These are phyloP conservation scores for Heliothis peltigera DNA, from an alignment of 2,888 invertebrate species.

Conservation along the genomic window DNA sequence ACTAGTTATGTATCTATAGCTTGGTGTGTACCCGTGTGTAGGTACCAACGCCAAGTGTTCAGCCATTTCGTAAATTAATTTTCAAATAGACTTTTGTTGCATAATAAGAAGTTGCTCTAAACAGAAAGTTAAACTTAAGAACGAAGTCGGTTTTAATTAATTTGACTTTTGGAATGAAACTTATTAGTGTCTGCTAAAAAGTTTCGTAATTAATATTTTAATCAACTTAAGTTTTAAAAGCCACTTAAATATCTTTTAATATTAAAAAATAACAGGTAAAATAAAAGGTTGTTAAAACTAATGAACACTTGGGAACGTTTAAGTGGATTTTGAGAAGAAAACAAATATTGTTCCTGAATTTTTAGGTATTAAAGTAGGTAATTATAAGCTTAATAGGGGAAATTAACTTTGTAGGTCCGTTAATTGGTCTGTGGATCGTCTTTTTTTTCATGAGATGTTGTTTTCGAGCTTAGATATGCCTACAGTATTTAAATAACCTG, in stretches of 20 bases:
- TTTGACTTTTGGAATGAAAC: conserved; percentile 26
- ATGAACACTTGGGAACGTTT: conserved; percentile 18
- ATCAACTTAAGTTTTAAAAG: conserved; percentile 35
- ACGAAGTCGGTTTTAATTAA: conserved; percentile 37
- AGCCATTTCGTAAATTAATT: conserved; percentile 19
- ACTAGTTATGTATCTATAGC: no score
- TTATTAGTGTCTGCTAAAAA: conserved; percentile 27
- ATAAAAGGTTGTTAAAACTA: conserved; percentile 1
- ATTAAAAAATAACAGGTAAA: conserved; percentile 26
- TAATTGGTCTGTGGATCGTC: no score
- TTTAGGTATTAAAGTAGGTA: neutral
- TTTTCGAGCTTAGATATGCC: no score
- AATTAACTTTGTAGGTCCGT: no score
- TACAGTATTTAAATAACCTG: no score
- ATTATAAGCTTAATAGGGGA: neutral
- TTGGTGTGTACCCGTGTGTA: no score
- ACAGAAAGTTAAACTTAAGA: conserved; percentile 29
- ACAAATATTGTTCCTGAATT: conserved; percentile 6
- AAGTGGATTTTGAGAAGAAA: conserved; percentile 8
- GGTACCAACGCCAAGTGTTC: neutral
- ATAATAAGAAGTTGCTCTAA: conserved; percentile 25
- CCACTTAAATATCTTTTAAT: conserved; percentile 37
- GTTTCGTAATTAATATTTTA: conserved; percentile 38
- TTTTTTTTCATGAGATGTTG: no score
- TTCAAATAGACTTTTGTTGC: conserved; percentile 32